Percentiles rank a stretch among this genome's conserved stretches.
phyloP scores from a whole-genome alignment of 2,888 invertebrate species.

The Sinohyriopsis cumingii region DNA sequence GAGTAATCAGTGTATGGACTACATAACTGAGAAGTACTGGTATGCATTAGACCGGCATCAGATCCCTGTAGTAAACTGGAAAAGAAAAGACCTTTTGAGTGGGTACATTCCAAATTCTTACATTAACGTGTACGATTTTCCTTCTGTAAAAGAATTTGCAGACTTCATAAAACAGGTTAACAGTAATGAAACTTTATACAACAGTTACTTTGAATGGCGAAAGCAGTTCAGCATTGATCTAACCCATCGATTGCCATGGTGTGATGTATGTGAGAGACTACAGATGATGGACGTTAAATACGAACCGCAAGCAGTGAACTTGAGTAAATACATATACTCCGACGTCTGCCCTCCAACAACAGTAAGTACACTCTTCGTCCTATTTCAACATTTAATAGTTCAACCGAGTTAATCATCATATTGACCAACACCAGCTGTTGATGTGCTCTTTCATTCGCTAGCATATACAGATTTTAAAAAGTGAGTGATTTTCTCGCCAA shows the following conservation, averaged over 20 bases:
- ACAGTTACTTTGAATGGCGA: conserved; percentile 48
- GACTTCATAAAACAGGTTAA: conserved; percentile 37
- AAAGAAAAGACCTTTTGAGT: conserved; percentile 16
- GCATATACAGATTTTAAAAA: too few relatives aligned
- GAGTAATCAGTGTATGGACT: conserved; percentile 52
- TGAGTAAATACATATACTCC: too few relatives aligned
- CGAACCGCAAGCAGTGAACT: too few relatives aligned
- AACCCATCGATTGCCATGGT: conserved; percentile 14
- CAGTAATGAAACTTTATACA: conserved; percentile 46
- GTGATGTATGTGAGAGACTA: conserved; percentile 10
- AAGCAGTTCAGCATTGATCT: neutral
- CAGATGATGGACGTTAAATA: conserved; percentile 5
- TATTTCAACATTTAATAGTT: too few relatives aligned
- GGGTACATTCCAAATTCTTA: conserved; percentile 27
- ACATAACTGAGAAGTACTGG: conserved; percentile 60
- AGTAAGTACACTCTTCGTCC: too few relatives aligned
- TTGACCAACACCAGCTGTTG: too few relatives aligned
- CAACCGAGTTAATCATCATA: too few relatives aligned
- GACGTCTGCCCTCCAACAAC: too few relatives aligned
- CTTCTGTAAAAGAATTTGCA: conserved; percentile 23
- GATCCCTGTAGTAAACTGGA: conserved; percentile 56
- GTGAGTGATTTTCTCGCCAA: too few relatives aligned
- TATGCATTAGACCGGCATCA: conserved; percentile 37
- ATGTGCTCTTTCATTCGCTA: too few relatives aligned
- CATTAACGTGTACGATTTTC: conserved; percentile 45